Evolutionary conservation across 2,888 invertebrate species (phyloP).

Genomic region (Pammene fasciana): DNA sequence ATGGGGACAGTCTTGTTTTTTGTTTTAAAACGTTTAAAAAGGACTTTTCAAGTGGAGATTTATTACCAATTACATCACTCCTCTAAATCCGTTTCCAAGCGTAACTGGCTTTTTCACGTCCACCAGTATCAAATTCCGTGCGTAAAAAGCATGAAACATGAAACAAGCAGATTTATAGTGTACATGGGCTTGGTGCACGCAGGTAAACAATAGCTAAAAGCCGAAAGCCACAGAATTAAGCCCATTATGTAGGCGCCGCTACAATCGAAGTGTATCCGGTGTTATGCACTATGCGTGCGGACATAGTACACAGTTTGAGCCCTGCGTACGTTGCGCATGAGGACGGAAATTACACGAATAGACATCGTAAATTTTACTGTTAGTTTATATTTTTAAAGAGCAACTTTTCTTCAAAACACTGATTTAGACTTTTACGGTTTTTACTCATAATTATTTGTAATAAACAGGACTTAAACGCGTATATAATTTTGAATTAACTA

Average conservation of each 20-base stretch:
- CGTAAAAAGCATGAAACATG: slow-evolving; percentile 25
- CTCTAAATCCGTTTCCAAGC: neutral
- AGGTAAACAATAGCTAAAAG: slow-evolving; percentile 81
- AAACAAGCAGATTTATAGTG: slow-evolving; percentile 44
- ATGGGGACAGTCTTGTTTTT: too few species aligned
- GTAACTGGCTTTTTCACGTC: slow-evolving; percentile 2
- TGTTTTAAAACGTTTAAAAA: neutral
- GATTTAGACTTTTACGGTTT: too few species aligned
- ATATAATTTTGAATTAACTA: too few species aligned
- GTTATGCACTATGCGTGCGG: slow-evolving; percentile 62
- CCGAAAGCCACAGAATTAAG: slow-evolving; percentile 80
- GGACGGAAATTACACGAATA: too few species aligned
- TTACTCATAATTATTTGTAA: too few species aligned
- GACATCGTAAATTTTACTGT: too few species aligned
- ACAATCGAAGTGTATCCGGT: slow-evolving; percentile 69
- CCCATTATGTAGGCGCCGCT: slow-evolving; percentile 75
- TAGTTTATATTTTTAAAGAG: too few species aligned
- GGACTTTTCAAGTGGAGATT: neutral
- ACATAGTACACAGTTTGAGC: slow-evolving; percentile 29
- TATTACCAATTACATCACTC: neutral
- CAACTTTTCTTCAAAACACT: too few species aligned
- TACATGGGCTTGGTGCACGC: slow-evolving; percentile 46
- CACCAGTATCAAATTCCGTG: neutral
- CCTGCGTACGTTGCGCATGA: too few species aligned
- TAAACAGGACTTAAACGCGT: too few species aligned